Percentiles rank a stretch among this genome's conserved stretches.
These are phyloP conservation scores for Argyresthia albistria DNA, from an alignment of 2,888 invertebrate species.

Conservation along the genomic window DNA sequence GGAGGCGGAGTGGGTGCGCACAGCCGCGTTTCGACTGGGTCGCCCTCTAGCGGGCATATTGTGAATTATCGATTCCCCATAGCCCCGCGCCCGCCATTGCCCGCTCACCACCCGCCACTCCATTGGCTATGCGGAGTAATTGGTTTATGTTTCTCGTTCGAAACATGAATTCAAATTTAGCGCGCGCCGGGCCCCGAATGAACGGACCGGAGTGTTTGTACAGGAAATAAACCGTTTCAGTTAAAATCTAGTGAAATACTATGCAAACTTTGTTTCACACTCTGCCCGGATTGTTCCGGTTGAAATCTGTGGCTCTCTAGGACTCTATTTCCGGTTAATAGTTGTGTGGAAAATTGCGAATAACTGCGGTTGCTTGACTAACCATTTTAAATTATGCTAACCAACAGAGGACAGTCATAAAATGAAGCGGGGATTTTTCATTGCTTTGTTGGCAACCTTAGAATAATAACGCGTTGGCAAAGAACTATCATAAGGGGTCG, in stretches of 20 bases:
- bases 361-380: too few relatives aligned
- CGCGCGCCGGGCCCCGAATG: constrained; percentile 49
- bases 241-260: constrained; percentile 50
- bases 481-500: too few relatives aligned
- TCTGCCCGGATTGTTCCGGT: constrained; percentile 18
- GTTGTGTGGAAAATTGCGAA: background rate
- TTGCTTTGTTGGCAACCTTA: too few relatives aligned
- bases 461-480: too few relatives aligned
- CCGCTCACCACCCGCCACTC: constrained; percentile 20
- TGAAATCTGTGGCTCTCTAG: constrained; percentile 10
- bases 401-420: too few relatives aligned
- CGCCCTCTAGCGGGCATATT: constrained; percentile 69
- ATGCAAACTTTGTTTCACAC: constrained; percentile 38
- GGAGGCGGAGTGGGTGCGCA: constrained; percentile 65
- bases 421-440: too few relatives aligned
- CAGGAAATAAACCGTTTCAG: constrained; percentile 48
- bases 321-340: background rate
- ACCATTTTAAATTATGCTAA: too few relatives aligned
- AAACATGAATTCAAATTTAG: constrained; percentile 70
- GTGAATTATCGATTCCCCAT: constrained; percentile 68
- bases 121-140: constrained; percentile 62
- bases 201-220: constrained; percentile 46
- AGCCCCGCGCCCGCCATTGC: constrained; percentile 27
- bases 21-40: constrained; percentile 28
- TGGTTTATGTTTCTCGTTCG: constrained; percentile 66